Evolutionary conservation across 2,888 invertebrate species (phyloP).

Genomic region (Nasonovia ribisnigri): DNA sequence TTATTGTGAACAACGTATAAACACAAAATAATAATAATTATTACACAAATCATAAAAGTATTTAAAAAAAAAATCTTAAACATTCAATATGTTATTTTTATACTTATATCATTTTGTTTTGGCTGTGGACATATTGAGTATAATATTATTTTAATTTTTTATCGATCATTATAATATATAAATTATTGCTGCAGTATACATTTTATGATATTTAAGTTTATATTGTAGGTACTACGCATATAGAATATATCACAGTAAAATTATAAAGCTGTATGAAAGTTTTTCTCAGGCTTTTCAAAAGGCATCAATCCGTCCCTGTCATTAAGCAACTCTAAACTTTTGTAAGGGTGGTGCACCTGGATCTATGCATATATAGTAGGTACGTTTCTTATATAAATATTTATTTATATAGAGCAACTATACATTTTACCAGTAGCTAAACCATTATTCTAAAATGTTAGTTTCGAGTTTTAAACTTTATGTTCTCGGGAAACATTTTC

Average conservation of each 20-base stretch:
- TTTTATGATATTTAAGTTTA: not conserved
- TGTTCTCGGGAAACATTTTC: not conserved
- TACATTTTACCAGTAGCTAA: not conserved
- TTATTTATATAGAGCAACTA: not conserved
- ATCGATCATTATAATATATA: not conserved
- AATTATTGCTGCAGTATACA: not conserved
- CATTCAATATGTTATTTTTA: not conserved
- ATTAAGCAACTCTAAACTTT: slow-evolving; percentile 1
- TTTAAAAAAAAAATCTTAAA: not conserved
- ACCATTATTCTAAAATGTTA: not conserved
- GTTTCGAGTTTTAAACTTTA: slow-evolving; percentile 11
- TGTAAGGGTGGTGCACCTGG: not conserved
- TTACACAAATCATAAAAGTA: not conserved
- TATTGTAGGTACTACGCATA: not conserved
- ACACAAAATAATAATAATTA: not conserved
- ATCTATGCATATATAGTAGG: not conserved
- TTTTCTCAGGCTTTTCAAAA: not conserved
- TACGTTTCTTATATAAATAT: not conserved
- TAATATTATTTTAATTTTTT: not conserved
- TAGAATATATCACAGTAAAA: not conserved
- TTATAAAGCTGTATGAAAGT: not conserved
- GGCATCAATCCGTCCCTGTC: slow-evolving; percentile 9
- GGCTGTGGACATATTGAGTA: not conserved
- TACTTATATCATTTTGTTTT: not conserved
- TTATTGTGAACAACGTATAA: not conserved